Evolutionary conservation across 2,797 vertebrate species (phyloP), one percentile per base, ranked within the genome.

Genomic region (Enoplosus armatus): DNA sequence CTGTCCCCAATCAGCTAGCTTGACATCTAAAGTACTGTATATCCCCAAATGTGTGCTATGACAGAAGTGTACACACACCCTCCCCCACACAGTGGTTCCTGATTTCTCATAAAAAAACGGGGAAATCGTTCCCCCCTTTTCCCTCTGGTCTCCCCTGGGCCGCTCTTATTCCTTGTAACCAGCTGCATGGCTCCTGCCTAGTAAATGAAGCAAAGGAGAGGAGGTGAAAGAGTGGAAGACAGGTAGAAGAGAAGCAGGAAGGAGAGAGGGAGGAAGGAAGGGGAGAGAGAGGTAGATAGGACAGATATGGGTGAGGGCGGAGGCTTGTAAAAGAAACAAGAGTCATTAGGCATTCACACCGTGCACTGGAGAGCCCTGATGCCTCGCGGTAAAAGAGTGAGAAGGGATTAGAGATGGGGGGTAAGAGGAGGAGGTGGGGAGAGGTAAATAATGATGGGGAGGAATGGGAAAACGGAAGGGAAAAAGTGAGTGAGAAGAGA

Each of bases 341-440:
- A 87, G 75, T 87, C 89, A 91, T 94, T 90, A 87, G 80, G 74
- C 60, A 92, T 91, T 93, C 93, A 88, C 67, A 83, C 50, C 35
- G 78, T 69, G 86, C 80, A 66, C 75, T 66, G 81, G 80, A 88
- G 90, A 89, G 62, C 61, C 71, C 68, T 22, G 76, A 73, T 54
- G 81, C 77, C 75, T 82, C 18, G 27, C 84, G 79, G 90, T 87
- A 84, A 88, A 87, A 79, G 60, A 84, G 71, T 79, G 71, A 78
- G 53, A 45, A 53, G 39, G 82, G 80, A 85, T 80, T 82, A 85
- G 62, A 72, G 62, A 31, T 47, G 35, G 60, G 65, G 27, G 24
- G 26, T 55, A 27, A 1, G 61, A 47, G 26, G 45, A 54, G 68
- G 47, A 16, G 47, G 50, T 11, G 15, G 54, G 41, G 51, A 43